Evolutionary conservation across 2,888 invertebrate genomes (phyloP), one percentile per base, ranked within the genome.

Genomic region (Physocephala rufipes): DNA sequence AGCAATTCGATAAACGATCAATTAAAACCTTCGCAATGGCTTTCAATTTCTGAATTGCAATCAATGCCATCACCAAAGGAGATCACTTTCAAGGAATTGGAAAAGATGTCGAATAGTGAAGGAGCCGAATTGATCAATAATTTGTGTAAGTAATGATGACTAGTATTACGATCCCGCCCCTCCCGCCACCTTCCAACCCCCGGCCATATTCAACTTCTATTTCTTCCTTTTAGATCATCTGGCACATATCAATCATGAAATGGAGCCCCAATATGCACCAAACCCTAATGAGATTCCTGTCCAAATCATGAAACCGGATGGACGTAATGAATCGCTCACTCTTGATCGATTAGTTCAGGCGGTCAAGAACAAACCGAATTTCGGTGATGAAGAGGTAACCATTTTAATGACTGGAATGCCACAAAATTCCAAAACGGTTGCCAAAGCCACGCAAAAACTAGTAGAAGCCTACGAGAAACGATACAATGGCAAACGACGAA

Each of bases 121-220:
- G 82, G 82, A 30, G 82, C 84, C 19, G 76, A 79, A 67, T 76
- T 82, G 43, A 21, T 81, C 68, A 77, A 81, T 67, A 77, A 79
- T 75, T 71, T 84, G 65, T 84, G 82, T 82, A 76, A 79, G 82
- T 80, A 73, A n/a, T n/a, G n/a, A n/a, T n/a, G n/a, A n/a, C n/a
- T n/a, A n/a, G n/a, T n/a, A n/a, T n/a, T n/a, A n/a, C n/a, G n/a
- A n/a, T n/a, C n/a, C n/a, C n/a, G n/a, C n/a, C n/a, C n/a, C n/a
- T n/a, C n/a, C n/a, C n/a, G n/a, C n/a, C n/a, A n/a, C n/a, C n/a
- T n/a, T n/a, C n/a, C n/a, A n/a, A n/a, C n/a, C n/a, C n/a, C n/a
- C n/a, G n/a, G n/a, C n/a, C n/a, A n/a, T n/a, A n/a, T n/a, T n/a
- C n/a, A n/a, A n/a, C 36, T 36, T 36, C 36, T 36, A 7, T 9